Percentiles rank a stretch among this genome's conserved stretches.
phyloP scores from a whole-genome alignment of 2,113 vertebrate species.

The Pseudopodoces humilis region DNA sequence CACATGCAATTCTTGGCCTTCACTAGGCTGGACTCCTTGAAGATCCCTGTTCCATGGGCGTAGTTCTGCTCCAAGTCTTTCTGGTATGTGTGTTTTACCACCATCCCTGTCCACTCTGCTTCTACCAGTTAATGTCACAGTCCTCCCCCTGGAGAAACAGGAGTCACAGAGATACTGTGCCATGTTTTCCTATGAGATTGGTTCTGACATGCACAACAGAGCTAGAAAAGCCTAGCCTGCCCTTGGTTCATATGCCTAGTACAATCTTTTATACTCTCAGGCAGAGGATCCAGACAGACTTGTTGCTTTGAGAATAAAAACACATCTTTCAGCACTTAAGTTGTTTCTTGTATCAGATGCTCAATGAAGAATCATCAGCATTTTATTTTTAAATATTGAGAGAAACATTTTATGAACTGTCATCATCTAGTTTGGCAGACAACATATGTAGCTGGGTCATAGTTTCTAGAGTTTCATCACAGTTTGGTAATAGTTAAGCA shows the following conservation, averaged over 20 bases:
- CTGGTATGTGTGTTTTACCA: neutral
- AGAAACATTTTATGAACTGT: neutral
- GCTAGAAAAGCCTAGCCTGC: neutral
- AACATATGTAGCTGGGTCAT: neutral
- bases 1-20: neutral
- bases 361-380: neutral
- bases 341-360: neutral
- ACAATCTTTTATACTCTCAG: neutral
- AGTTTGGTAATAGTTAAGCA: neutral
- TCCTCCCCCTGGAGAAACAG: neutral
- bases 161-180: neutral
- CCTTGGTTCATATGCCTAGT: neutral
- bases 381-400: conserved; percentile 10
- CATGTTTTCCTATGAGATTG: neutral
- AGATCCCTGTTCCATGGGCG: fast-evolving
- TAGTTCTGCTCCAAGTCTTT: neutral
- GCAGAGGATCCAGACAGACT: neutral
- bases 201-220: neutral
- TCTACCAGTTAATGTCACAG: neutral
- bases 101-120: neutral
- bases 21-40: neutral
- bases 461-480: neutral
- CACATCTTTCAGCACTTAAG: neutral
- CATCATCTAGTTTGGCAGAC: neutral
- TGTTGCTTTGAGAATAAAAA: neutral